phyloP scores from a whole-genome alignment of 1,140 invertebrate species.

The Pararge aegeria region DNA sequence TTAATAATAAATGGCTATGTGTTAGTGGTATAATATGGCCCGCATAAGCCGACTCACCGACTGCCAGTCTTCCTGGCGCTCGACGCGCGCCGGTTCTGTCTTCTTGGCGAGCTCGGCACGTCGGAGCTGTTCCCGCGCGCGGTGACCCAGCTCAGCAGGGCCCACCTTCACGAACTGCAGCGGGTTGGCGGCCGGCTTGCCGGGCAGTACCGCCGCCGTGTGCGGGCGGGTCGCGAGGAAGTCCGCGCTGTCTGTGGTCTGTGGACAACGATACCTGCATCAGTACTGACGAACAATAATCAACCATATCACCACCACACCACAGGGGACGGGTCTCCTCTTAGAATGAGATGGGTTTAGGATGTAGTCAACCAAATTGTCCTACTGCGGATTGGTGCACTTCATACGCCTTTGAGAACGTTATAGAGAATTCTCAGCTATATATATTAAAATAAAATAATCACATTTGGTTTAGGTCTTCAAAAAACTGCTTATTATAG shows the following conservation, averaged over 20 bases:
- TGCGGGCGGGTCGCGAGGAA: conserved; percentile 68
- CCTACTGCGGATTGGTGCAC: too few species aligned
- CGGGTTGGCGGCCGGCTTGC: conserved; percentile 90
- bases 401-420: too few species aligned
- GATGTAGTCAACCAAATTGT: too few species aligned
- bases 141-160: conserved; percentile 90
- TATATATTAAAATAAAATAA: too few species aligned
- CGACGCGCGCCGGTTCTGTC: conserved; percentile 85
- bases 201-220: conserved; percentile 78
- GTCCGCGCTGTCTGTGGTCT: conserved; percentile 74
- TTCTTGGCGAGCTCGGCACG: conserved; percentile 91
- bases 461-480: too few species aligned
- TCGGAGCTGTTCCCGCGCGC: conserved; percentile 91
- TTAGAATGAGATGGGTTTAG: too few species aligned
- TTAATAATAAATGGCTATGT: not conserved
- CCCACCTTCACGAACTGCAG: conserved; percentile 91
- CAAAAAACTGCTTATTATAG: too few species aligned
- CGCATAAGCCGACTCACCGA: conserved; percentile 83
- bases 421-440: too few species aligned
- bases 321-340: too few species aligned
- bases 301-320: too few species aligned
- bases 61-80: conserved; percentile 95
- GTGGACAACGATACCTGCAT: not conserved
- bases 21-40: too few species aligned
- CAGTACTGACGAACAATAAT: too few species aligned